Evolutionary conservation across 2,888 invertebrate genomes (phyloP).

Genomic region (Pseudococcus jackbeardsleyi): DNA sequence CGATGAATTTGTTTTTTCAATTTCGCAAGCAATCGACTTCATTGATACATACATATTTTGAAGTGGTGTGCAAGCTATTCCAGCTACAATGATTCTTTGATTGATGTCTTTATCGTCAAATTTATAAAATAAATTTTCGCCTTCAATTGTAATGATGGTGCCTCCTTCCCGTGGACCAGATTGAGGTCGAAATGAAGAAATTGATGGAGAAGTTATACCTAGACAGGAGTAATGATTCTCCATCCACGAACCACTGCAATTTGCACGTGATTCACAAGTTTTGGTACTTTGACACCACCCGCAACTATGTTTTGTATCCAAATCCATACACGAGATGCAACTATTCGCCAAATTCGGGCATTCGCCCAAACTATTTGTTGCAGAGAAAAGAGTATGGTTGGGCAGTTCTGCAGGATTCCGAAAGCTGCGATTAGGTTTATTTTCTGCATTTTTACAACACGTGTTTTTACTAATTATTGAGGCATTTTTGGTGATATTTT

Average conservation of each 20-base stretch:
- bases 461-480: no score
- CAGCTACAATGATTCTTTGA: conserved; percentile 87
- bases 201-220: conserved; percentile 85
- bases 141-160: conserved; percentile 94
- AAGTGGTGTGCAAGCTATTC: conserved; percentile 91
- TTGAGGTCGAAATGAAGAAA: conserved; percentile 86
- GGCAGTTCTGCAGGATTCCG: no score
- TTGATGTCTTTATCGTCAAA: conserved; percentile 85
- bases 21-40: conserved; percentile 88
- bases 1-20: conserved; percentile 76
- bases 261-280: conserved; percentile 91
- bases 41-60: conserved; percentile 87
- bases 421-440: no score
- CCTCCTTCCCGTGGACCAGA: conserved; percentile 96
- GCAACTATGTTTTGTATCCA: conserved; percentile 89
- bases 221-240: conserved; percentile 80
- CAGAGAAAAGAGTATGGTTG: conserved; percentile 75
- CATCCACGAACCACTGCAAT: conserved; percentile 73
- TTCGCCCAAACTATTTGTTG: conserved; percentile 87
- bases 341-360: conserved; percentile 98
- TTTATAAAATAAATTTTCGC: conserved; percentile 94
- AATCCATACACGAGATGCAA: conserved; percentile 90
- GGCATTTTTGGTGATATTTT: no score
- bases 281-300: conserved; percentile 97
- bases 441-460: no score